These are phyloP conservation scores for Chelonus formosanus DNA, from an alignment of 2,888 invertebrate species.

Conservation along the genomic window DNA sequence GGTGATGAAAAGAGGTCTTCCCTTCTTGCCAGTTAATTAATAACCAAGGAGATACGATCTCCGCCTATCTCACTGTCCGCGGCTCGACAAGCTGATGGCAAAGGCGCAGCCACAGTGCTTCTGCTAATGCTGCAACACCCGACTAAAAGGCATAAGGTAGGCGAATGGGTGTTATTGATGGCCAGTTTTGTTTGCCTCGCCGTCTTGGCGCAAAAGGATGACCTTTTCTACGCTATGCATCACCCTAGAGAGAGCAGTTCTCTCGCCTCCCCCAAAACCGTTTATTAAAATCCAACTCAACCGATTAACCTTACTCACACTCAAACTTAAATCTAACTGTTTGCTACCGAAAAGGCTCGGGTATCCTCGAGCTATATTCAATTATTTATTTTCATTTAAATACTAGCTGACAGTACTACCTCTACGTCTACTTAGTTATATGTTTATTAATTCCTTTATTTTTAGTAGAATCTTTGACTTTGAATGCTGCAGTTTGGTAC, in stretches of 20 bases:
- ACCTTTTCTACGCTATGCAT: background rate
- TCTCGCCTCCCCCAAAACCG: constrained; percentile 47
- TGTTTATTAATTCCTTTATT: too few relatives aligned
- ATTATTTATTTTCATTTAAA: too few relatives aligned
- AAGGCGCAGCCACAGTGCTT: constrained; percentile 46
- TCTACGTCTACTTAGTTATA: too few relatives aligned
- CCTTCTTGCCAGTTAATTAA: constrained; percentile 63
- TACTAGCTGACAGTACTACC: too few relatives aligned
- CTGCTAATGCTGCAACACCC: constrained; percentile 27
- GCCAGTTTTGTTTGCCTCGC: constrained; percentile 59
- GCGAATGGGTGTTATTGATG: constrained; percentile 57
- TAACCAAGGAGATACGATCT: constrained; percentile 63
- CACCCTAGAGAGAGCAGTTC: background rate
- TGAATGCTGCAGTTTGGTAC: too few relatives aligned
- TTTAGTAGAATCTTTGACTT: too few relatives aligned
- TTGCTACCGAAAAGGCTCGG: constrained; percentile 14
- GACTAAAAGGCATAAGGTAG: constrained; percentile 29
- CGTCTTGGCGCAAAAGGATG: constrained; percentile 1
- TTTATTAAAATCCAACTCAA: constrained; percentile 61
- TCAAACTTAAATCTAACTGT: constrained; percentile 1
- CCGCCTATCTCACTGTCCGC: constrained; percentile 59
- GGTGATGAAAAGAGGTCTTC: constrained; percentile 63
- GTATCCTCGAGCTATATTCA: too few relatives aligned
- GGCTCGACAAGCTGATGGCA: constrained; percentile 54
- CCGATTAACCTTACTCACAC: constrained; percentile 54